phyloP scores from a whole-genome alignment of 2,888 invertebrate species.

The Argyra leucocephala region DNA sequence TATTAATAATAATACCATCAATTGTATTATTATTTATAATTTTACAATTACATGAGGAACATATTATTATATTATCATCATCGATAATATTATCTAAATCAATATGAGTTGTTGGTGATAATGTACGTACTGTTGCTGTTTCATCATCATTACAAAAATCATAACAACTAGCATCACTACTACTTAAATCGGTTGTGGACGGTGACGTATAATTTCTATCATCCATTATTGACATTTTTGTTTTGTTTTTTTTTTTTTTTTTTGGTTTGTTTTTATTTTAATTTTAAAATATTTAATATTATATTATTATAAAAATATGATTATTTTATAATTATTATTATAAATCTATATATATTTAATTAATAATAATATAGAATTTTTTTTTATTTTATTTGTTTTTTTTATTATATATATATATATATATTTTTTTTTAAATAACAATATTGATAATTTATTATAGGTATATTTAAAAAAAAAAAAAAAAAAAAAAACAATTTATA shows the following conservation, averaged over 20 bases:
- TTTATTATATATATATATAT: too few relatives aligned
- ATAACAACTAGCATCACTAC: slow-evolving; percentile 9
- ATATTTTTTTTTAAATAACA: too few relatives aligned
- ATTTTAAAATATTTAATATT: neutral
- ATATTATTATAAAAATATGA: too few relatives aligned
- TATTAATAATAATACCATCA: neutral
- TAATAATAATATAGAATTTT: too few relatives aligned
- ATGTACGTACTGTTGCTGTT: slow-evolving; percentile 5
- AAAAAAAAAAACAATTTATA: too few relatives aligned
- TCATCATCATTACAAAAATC: slow-evolving; percentile 7
- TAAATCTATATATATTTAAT: too few relatives aligned
- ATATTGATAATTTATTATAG: too few relatives aligned
- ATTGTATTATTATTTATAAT: neutral
- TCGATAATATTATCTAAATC: neutral
- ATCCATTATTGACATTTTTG: neutral
- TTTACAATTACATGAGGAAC: slow-evolving; percentile 9
- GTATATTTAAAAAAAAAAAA: too few relatives aligned
- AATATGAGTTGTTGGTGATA: neutral
- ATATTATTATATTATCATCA: slow-evolving; percentile 9
- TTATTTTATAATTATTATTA: too few relatives aligned
- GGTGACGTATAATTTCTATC: neutral
- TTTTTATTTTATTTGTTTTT: too few relatives aligned
- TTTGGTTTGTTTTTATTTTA: neutral
- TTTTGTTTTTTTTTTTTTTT: too few relatives aligned
- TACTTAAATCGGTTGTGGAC: slow-evolving; percentile 3